Base-by-base conservation (phyloP, 2,888 invertebrate species). In the Lydus trimaculatus region DNA sequence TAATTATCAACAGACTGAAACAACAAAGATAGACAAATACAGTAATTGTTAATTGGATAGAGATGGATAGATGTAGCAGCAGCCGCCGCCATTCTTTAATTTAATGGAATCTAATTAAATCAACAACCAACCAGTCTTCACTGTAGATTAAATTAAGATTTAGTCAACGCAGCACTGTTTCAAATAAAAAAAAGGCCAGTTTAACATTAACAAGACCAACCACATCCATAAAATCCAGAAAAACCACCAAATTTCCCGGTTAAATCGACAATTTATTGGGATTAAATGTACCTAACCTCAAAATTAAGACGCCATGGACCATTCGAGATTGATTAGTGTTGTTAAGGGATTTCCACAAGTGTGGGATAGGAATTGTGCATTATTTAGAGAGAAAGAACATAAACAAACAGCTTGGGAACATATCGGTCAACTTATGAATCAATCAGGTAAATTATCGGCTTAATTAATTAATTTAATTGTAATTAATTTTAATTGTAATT, bases 281-380 rank as follows among this genome's bases (percentile, higher is more conserved):
- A 43, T 62, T 43, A 28, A n/a, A 62, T 23, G 28, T 11, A 67
- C 67, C 67, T 72, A 72, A 73, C 72, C 72, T 73, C 59, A 61
- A 72, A 74, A 72, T 71, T 71, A 68, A 72, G 17, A 36, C 63
- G 39, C 59, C 11, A 78, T 79, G 76, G 75, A 78, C 64, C 72
- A 77, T 65, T 65, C 65, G 11, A 73, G 69, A 68, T 73, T 80
- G 69, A 74, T 79, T 39, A 65, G 66, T 20, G 52, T 78, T 43
- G 74, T 79, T 20, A 72, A 71, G 60, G 72, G 78, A 59, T 74
- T 75, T 69, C 78, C 79, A 33, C 76, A 76, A 61, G 69, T 81
- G 33, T 81, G 81, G 81, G 79, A 81, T 63, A 73, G 79, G 65
- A 79, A 70, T 63, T 70, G 78, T 69, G 75, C 75, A 11, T 66